Conservation (phyloP, 2,888 invertebrate genomes). For the Cenopis cana region DNA sequence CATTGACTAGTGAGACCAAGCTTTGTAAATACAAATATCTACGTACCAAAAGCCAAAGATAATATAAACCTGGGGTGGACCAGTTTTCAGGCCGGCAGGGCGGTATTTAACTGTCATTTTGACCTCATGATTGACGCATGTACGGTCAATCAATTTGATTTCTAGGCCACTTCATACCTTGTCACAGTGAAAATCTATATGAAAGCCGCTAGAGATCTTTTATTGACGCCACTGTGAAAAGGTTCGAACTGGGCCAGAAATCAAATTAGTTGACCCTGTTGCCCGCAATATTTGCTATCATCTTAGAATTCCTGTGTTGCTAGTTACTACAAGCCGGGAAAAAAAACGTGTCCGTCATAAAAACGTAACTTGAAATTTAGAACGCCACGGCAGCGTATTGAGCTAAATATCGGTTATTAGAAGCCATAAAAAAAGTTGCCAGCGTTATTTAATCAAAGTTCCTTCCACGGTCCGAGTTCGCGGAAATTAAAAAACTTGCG, state of each 20-base stretch:
- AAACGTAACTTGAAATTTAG: not conserved
- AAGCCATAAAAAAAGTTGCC: constrained; percentile 43
- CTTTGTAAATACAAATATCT: not conserved
- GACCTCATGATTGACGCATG: too few relatives aligned
- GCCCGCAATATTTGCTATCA: too few relatives aligned
- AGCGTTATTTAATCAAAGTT: constrained; percentile 44
- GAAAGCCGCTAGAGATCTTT: too few relatives aligned
- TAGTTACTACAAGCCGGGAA: too few relatives aligned
- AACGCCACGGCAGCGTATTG: constrained; percentile 24
- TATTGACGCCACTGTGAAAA: too few relatives aligned
- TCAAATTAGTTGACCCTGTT: too few relatives aligned
- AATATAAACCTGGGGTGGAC: too few relatives aligned
- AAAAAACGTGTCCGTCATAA: not conserved
- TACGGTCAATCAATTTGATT: too few relatives aligned
- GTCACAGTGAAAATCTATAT: too few relatives aligned
- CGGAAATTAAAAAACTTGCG: constrained; percentile 45
- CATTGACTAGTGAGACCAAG: not conserved
- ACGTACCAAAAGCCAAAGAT: not conserved
- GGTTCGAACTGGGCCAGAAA: too few relatives aligned
- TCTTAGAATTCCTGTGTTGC: too few relatives aligned
- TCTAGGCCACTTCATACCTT: too few relatives aligned
- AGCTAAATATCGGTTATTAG: constrained; percentile 43
- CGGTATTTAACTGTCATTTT: not conserved
- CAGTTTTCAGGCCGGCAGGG: not conserved
- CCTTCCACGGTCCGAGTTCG: constrained; percentile 34